A percentile compares a stretch with the other conserved stretches of the same genome.
phyloP scores from a whole-genome alignment of 2,113 vertebrate species.

The Tragelaphus imberbis region DNA sequence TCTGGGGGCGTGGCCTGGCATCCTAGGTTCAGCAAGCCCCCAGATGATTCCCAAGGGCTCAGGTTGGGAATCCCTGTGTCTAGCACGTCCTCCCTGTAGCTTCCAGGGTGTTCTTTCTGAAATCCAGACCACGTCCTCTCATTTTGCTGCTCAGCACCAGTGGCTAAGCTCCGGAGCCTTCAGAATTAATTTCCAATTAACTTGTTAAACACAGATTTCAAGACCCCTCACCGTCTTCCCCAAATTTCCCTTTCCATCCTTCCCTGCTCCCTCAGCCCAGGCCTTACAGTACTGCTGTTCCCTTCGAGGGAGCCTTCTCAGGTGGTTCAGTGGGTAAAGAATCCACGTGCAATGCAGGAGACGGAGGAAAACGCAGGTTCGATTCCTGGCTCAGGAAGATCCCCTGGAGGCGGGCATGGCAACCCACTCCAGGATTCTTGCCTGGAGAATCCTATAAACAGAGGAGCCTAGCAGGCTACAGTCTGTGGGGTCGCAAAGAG shows the following conservation, averaged over 20 bases:
- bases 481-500: not conserved
- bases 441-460: not conserved
- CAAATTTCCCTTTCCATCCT: not conserved
- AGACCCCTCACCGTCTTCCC: not conserved
- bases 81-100: not conserved
- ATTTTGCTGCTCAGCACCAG: not conserved
- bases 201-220: not conserved
- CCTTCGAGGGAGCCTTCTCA: not conserved
- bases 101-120: not conserved
- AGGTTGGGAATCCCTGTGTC: not conserved
- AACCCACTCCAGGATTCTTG: not conserved
- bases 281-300: too few relatives aligned
- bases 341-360: not conserved
- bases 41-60: not conserved
- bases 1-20: accelerated
- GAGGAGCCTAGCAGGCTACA: not conserved
- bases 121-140: not conserved
- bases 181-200: not conserved
- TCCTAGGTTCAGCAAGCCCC: not conserved
- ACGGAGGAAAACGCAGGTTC: not conserved
- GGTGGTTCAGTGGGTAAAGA: not conserved
- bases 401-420: not conserved
- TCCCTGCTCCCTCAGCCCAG: accelerated
- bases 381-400: not conserved
- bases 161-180: not conserved